Percentiles rank a stretch among this genome's conserved stretches.
These are phyloP conservation scores for Palythoa grandiflora DNA, from an alignment of 92 coral and sea anemone genomes.

Conservation along the genomic window DNA sequence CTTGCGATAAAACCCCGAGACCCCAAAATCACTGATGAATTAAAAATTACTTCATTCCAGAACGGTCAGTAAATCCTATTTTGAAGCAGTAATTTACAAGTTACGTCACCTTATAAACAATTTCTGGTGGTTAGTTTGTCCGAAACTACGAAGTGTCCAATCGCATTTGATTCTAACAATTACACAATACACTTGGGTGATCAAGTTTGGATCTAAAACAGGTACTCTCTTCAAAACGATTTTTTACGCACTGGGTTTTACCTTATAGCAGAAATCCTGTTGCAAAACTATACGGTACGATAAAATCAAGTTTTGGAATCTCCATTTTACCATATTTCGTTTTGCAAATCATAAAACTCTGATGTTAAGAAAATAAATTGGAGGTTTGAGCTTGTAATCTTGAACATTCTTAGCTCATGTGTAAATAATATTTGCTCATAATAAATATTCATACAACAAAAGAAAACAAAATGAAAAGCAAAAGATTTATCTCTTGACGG, in stretches of 20 bases:
- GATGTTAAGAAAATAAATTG: not conserved
- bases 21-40: slow-evolving; percentile 41
- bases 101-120: slow-evolving; percentile 47
- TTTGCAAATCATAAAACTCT: not conserved
- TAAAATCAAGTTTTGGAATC: not conserved
- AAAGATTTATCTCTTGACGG: not conserved
- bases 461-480: not conserved
- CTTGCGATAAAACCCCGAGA: slow-evolving; percentile 36
- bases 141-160: slow-evolving; percentile 12
- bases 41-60: slow-evolving; percentile 51
- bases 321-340: not conserved
- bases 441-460: slow-evolving; percentile 38
- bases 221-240: slow-evolving; percentile 23
- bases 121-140: slow-evolving; percentile 49
- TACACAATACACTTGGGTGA: slow-evolving; percentile 44
- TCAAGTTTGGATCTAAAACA: slow-evolving; percentile 5
- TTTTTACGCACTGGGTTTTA: not conserved
- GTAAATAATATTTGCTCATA: slow-evolving; percentile 37
- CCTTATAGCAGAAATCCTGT: not conserved
- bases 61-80: slow-evolving; percentile 50
- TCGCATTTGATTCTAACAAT: not conserved
- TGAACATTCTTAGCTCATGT: slow-evolving; percentile 42
- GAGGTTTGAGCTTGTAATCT: slow-evolving; percentile 8
- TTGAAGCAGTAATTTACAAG: slow-evolving; percentile 37
- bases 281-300: not conserved